Conservation (phyloP, 2,797 vertebrate genomes). For the Echiichthys vipera region DNA sequence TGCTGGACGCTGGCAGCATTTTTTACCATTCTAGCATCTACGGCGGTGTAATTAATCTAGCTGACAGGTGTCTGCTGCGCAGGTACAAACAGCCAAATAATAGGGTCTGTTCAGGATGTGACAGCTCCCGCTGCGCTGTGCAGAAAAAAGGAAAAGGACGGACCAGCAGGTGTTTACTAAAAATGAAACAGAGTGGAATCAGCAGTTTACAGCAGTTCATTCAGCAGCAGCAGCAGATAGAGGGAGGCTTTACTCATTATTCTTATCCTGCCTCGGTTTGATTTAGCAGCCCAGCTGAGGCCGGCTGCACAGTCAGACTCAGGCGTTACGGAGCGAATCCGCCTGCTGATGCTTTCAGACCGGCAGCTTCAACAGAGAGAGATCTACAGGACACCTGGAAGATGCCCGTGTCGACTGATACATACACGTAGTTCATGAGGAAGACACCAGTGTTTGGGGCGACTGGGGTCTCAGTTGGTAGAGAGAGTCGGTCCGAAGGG, state of each 20-base stretch:
- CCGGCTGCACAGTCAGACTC: neutral
- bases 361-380: neutral
- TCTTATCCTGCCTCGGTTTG: constrained; percentile 35
- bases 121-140: constrained; percentile 54
- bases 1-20: constrained; percentile 51
- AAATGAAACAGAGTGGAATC: constrained; percentile 63
- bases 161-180: constrained; percentile 71
- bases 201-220: constrained; percentile 63
- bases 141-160: constrained; percentile 5
- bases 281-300: constrained; percentile 43
- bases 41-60: constrained; percentile 72
- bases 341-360: neutral
- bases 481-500: too few species aligned
- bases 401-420: too few species aligned
- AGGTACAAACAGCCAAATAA: constrained; percentile 75
- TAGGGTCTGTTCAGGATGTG: constrained; percentile 63
- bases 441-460: too few species aligned
- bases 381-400: neutral
- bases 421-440: too few species aligned
- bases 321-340: neutral
- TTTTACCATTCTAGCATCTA: constrained; percentile 44
- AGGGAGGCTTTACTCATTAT: constrained; percentile 34
- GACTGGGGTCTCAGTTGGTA: too few species aligned
- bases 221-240: constrained; percentile 23
- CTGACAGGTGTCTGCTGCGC: constrained; percentile 72